A percentile compares a stretch with the other conserved stretches of the same genome.
Evolutionary conservation across 2,113 vertebrate genomes (phyloP).

Genomic region (Pelecanus crispus): DNA sequence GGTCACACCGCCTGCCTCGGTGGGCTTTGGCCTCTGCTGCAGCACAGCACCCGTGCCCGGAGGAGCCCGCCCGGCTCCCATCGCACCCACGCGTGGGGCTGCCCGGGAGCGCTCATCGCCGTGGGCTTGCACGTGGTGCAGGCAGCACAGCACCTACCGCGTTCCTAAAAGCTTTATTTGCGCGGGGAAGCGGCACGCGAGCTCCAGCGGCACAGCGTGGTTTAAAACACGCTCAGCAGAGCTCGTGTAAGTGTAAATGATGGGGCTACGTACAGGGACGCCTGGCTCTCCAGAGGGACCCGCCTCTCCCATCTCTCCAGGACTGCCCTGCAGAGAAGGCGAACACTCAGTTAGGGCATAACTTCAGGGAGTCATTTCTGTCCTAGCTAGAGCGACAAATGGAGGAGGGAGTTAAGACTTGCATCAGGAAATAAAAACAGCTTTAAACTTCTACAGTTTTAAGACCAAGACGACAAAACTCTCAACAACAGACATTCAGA

Average conservation of each 20-base stretch:
- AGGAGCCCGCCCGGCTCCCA: not conserved
- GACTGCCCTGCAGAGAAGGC: constrained; percentile 74
- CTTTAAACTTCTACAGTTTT: not conserved
- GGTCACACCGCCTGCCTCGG: not conserved
- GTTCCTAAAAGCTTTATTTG: not conserved
- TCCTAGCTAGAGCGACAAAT: not conserved
- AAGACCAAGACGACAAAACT: not conserved
- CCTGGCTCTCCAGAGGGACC: constrained; percentile 96
- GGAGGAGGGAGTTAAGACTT: not conserved
- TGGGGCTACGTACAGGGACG: constrained; percentile 89
- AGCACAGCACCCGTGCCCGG: accelerated
- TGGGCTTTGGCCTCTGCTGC: not conserved
- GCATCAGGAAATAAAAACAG: not conserved
- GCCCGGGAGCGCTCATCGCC: accelerated
- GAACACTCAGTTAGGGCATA: not conserved
- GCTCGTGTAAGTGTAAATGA: not conserved
- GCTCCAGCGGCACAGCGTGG: not conserved
- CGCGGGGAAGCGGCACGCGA: not conserved
- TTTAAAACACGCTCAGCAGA: not conserved
- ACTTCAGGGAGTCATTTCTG: not conserved
- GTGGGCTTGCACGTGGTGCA: accelerated
- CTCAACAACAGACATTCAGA: not conserved
- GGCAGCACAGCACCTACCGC: not conserved
- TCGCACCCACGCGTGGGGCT: accelerated
- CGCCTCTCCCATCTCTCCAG: constrained; percentile 83